Evolutionary conservation across 2,797 vertebrate genomes (phyloP).

Genomic region (Tenualosa ilisha): DNA sequence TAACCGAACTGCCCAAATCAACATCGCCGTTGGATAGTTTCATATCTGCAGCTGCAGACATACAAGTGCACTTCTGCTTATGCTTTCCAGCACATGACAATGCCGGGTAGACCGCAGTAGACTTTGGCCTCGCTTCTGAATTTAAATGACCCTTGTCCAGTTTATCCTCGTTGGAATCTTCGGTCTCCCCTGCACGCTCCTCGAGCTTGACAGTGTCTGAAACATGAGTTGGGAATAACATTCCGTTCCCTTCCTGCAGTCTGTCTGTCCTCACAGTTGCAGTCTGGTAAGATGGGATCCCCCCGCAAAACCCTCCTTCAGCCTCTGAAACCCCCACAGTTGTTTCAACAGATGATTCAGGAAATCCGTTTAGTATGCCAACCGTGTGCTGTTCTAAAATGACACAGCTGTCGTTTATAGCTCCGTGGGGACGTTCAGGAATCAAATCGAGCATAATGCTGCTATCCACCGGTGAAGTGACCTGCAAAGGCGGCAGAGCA

Average conservation of each 20-base stretch:
- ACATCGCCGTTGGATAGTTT: slow-evolving; percentile 62
- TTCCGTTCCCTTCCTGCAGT: slow-evolving; percentile 31
- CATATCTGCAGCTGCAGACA: slow-evolving; percentile 19
- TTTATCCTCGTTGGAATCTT: slow-evolving; percentile 29
- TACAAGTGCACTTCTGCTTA: slow-evolving; percentile 40
- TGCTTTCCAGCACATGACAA: slow-evolving; percentile 43
- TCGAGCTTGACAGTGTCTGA: slow-evolving; percentile 38
- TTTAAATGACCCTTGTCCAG: slow-evolving; percentile 35
- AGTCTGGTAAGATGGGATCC: slow-evolving; percentile 48
- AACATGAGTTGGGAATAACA: slow-evolving; percentile 31
- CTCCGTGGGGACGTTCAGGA: slow-evolving; percentile 38
- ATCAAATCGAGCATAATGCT: slow-evolving; percentile 54
- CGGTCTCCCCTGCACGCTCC: slow-evolving; percentile 32
- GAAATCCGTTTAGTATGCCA: slow-evolving; percentile 68
- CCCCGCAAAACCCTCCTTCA: slow-evolving; percentile 32
- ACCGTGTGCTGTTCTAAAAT: slow-evolving; percentile 45
- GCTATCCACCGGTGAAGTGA: not conserved
- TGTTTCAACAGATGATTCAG: slow-evolving; percentile 51
- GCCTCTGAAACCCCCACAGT: slow-evolving; percentile 32
- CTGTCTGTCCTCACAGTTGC: slow-evolving; percentile 45
- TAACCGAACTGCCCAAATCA: slow-evolving; percentile 12
- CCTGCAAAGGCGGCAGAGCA: slow-evolving; percentile 1
- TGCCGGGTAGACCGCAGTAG: not conserved
- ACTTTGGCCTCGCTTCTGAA: slow-evolving; percentile 16
- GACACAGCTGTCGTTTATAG: slow-evolving; percentile 46